Base-by-base conservation (phyloP, 2,113 vertebrate species). In the Gallinago jamesoni region DNA sequence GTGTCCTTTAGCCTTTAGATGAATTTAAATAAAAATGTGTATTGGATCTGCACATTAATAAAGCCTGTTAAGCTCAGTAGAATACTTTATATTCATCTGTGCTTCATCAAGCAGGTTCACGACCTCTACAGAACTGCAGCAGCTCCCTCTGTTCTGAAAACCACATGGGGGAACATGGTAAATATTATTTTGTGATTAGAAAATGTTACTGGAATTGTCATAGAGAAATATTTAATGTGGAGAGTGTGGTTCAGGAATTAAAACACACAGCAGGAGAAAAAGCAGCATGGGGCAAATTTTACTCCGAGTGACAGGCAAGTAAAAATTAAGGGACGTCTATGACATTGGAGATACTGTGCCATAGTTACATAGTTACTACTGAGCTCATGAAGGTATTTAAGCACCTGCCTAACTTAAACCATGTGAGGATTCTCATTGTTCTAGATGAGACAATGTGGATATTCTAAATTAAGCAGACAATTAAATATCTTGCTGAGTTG, bases 101-200 rank as follows among this genome's bases (percentile, higher is more conserved):
- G 95, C 94, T 97, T 98, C 97, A 97, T 98, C 98, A 97, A 97
- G 96, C 97, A 97, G 96, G 98, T 98, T 98, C 97, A 84, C 0
- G 97, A 98, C 98, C 98, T 97, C 96, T 78, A 68, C 74, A 86
- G 96, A 98, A 96, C 92, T 93, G 96, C 94, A 98, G 74, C 85
- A 97, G 97, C 90, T 98, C 95, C 94, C 95, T 97, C 96, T 96
- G 96, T 96, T 98, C 97, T 96, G 90, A 97, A 95, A 95, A 89
- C 63, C 2, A 5, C 95, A 90, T 90, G 94, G 91, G 95, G 89
- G 94, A 97, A 95, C 96, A 98, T 95, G 93, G 84, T 59, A 98
- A 98, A 97, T 98, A 97, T 95, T 95, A 97, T 97, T 98, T 98
- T 97, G 96, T 96, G 97, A 98, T 98, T 98, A 98, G 98, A 97